phyloP scores from a whole-genome alignment of 2,888 invertebrate species.

The Ochropleura plecta region DNA sequence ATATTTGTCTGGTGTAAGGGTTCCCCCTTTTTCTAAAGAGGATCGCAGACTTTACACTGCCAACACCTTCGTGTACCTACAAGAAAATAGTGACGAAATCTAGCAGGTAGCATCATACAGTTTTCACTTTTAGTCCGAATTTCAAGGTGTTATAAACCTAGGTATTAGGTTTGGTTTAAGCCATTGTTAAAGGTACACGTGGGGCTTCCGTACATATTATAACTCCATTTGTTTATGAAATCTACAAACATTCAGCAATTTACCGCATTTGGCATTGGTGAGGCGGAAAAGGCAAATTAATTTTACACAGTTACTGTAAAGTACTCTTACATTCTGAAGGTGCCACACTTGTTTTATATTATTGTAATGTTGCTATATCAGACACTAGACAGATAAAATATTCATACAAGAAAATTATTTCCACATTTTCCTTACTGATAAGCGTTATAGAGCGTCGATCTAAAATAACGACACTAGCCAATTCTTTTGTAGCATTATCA shows the following conservation, averaged over 20 bases:
- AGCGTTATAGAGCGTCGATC: slow-evolving; percentile 46
- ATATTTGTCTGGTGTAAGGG: slow-evolving; percentile 12
- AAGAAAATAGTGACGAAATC: slow-evolving; percentile 6
- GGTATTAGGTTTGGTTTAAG: not conserved
- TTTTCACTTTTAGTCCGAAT: slow-evolving; percentile 15
- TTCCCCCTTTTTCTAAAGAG: slow-evolving; percentile 20
- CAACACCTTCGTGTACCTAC: slow-evolving; percentile 23
- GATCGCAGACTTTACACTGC: slow-evolving; percentile 38
- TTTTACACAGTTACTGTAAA: not conserved
- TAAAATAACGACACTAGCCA: slow-evolving; percentile 57
- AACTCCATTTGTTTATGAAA: slow-evolving; percentile 20
- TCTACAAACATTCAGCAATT: slow-evolving; percentile 13
- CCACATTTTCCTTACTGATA: slow-evolving; percentile 40
- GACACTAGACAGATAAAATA: slow-evolving; percentile 18
- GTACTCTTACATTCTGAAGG: not conserved
- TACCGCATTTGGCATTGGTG: not conserved
- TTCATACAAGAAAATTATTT: slow-evolving; percentile 33
- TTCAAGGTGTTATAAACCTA: slow-evolving; percentile 26
- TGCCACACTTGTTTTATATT: not conserved
- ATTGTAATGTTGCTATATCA: slow-evolving; percentile 10
- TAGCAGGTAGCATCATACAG: not conserved
- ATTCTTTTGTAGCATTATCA: slow-evolving; percentile 74
- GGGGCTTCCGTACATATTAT: slow-evolving; percentile 19
- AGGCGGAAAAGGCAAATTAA: slow-evolving; percentile 2
- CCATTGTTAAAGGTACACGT: slow-evolving; percentile 5